Conservation (phyloP, 2,113 vertebrate genomes). For the Tupaia tana region DNA sequence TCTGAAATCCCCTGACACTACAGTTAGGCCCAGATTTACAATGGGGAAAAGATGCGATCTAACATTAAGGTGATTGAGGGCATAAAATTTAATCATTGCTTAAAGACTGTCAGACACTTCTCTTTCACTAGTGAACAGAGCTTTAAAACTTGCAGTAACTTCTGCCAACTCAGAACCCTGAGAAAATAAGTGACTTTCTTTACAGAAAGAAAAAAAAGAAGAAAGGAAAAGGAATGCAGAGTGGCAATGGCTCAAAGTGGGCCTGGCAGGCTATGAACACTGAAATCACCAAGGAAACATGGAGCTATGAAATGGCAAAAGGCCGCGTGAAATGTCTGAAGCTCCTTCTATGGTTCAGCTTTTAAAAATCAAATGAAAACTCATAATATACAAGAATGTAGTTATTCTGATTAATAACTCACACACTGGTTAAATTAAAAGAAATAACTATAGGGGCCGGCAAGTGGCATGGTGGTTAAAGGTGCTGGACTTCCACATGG, state of each 20-base stretch:
- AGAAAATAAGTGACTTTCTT: constrained; percentile 62
- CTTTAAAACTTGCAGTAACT: constrained; percentile 59
- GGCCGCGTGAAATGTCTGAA: constrained; percentile 26
- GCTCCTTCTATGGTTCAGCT: background rate
- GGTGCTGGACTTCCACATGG: too few species aligned
- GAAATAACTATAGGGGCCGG: constrained; percentile 30
- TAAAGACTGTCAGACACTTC: background rate
- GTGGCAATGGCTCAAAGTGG: background rate
- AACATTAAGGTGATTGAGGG: constrained; percentile 26
- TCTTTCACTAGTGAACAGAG: constrained; percentile 49
- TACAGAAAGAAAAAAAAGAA: background rate
- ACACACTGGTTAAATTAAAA: constrained; percentile 18
- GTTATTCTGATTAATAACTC: constrained; percentile 50
- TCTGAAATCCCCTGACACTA: constrained; percentile 63
- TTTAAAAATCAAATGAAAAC: constrained; percentile 52
- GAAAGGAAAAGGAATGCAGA: constrained; percentile 36
- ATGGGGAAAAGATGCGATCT: background rate
- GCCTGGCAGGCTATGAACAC: constrained; percentile 11
- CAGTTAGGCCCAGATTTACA: constrained; percentile 63
- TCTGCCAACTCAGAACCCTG: constrained; percentile 57
- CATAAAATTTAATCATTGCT: constrained; percentile 60
- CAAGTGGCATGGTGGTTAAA: too few species aligned
- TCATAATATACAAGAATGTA: background rate
- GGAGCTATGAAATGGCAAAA: constrained; percentile 9
- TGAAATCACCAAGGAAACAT: constrained; percentile 52